Evolutionary conservation across 2,888 invertebrate species (phyloP).

Genomic region (Parnassius orleans): DNA sequence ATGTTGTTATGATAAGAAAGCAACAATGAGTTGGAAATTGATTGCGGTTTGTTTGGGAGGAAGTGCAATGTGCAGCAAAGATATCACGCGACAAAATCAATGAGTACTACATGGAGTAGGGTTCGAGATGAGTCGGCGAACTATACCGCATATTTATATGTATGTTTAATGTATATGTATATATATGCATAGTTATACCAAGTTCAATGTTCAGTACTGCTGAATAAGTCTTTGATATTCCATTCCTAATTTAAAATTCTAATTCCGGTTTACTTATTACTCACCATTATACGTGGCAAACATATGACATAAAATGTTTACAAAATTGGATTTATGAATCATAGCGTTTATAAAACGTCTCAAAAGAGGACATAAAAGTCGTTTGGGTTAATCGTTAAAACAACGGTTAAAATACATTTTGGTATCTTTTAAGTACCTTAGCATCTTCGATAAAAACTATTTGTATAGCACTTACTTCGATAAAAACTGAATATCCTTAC

Average conservation of each 20-base stretch:
- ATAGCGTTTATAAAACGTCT: constrained; percentile 7
- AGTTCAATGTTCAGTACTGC: constrained; percentile 3
- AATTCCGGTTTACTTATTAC: constrained; percentile 18
- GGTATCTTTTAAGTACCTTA: no score
- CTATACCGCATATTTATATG: not conserved
- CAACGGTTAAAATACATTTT: no score
- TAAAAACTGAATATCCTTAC: no score
- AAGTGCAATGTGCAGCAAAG: constrained; percentile 33
- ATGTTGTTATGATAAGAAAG: constrained; percentile 10
- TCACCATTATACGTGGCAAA: constrained; percentile 14
- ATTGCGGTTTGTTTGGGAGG: constrained; percentile 33
- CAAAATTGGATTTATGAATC: constrained; percentile 14
- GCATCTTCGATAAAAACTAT: no score
- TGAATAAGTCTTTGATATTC: not conserved
- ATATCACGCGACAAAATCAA: constrained; percentile 49
- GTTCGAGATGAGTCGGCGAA: constrained; percentile 23
- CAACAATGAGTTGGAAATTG: constrained; percentile 30
- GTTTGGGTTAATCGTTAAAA: no score
- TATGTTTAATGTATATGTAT: no score
- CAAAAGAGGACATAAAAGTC: no score
- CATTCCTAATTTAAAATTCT: constrained; percentile 14
- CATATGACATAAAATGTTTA: constrained; percentile 7
- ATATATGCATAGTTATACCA: not conserved
- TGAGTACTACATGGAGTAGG: constrained; percentile 29
- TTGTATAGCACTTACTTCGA: no score